These are phyloP conservation scores for Xestia sexstrigata DNA, from an alignment of 2,888 invertebrate genomes.

Conservation along the genomic window DNA sequence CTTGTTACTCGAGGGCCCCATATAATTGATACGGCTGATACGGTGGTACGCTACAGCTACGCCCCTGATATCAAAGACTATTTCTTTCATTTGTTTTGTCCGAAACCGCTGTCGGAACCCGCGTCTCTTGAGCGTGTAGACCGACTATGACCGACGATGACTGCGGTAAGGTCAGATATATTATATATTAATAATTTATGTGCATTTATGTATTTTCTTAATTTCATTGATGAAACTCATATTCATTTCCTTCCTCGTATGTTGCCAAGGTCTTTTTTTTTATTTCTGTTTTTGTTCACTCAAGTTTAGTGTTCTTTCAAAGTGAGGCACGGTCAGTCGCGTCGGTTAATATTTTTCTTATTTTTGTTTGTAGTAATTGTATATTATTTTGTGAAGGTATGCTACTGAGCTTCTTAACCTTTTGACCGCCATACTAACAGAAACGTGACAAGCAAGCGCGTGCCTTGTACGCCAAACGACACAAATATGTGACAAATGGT, in stretches of 20 bases:
- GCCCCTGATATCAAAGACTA: too few species aligned
- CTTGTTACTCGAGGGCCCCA: too few species aligned
- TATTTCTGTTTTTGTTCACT: background rate
- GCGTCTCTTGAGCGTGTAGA: background rate
- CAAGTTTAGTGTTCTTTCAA: conserved; percentile 2
- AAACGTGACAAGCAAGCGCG: too few species aligned
- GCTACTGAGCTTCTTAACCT: background rate
- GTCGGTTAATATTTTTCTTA: background rate
- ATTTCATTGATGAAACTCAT: background rate
- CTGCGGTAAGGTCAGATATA: background rate
- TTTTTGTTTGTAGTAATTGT: background rate
- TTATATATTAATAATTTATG: background rate
- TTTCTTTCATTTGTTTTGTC: background rate
- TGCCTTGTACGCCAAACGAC: too few species aligned
- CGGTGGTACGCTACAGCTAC: too few species aligned
- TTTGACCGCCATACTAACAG: too few species aligned
- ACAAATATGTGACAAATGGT: too few species aligned
- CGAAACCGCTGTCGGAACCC: background rate
- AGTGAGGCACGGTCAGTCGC: background rate
- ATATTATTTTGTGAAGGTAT: background rate
- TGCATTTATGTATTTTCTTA: conserved; percentile 1
- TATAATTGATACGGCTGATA: too few species aligned
- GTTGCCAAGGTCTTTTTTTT: conserved; percentile 17
- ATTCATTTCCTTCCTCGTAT: background rate
- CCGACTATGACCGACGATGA: background rate